phyloP scores from a whole-genome alignment of 1,140 invertebrate species.

The Telenomus remus region DNA sequence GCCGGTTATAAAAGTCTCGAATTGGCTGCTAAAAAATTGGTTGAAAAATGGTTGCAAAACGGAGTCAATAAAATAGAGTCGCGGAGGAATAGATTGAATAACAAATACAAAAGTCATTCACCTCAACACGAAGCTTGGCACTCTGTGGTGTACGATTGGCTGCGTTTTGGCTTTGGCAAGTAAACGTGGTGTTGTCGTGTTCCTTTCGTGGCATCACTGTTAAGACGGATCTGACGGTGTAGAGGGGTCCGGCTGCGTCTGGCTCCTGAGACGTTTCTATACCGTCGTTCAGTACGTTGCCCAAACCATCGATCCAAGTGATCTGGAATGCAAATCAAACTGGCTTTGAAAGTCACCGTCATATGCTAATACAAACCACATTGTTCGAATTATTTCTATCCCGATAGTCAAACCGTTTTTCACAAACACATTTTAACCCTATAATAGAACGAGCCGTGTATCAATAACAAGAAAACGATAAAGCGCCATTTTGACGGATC shows the following conservation, averaged over 20 bases:
- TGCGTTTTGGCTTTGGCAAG: constrained; percentile 92
- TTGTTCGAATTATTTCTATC: constrained; percentile 28
- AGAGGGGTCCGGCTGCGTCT: constrained; percentile 85
- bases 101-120: constrained; percentile 69
- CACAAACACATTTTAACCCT: not conserved
- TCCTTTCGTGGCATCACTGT: constrained; percentile 88
- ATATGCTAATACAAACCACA: constrained; percentile 43
- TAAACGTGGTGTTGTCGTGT: constrained; percentile 92
- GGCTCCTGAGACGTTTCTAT: constrained; percentile 84
- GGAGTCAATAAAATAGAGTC: not conserved
- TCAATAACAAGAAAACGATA: too few species aligned
- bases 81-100: constrained; percentile 12
- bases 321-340: constrained; percentile 79
- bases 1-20: too few species aligned
- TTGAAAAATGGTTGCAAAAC: too few species aligned
- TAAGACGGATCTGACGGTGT: constrained; percentile 89
- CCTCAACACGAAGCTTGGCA: constrained; percentile 86
- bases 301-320: constrained; percentile 92
- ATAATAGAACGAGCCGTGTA: too few species aligned
- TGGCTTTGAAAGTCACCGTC: constrained; percentile 50
- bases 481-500: too few species aligned
- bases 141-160: constrained; percentile 87
- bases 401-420: not conserved
- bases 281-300: constrained; percentile 85
- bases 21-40: too few species aligned